Base-by-base conservation (phyloP, 2,888 invertebrate species). In the Zhuqinia jingwanae region DNA sequence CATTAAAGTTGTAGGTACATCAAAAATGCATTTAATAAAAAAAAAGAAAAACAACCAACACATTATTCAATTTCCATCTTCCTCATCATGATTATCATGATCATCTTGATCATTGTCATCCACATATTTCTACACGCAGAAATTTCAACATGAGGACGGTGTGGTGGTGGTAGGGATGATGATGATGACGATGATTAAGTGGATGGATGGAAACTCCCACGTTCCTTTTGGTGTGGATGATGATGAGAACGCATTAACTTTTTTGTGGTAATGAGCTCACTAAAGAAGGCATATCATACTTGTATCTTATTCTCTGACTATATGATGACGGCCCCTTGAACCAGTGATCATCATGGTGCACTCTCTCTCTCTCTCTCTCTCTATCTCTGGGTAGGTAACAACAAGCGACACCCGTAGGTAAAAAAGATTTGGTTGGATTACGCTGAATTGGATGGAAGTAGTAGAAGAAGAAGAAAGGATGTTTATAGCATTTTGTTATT, bases 141-240 rank as follows among this genome's bases (percentile, higher is more conserved):
- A 75, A 65, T n/a, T 22, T 30, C 20, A 68, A 36, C 36, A 36
- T 36, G 45, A 47, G 47, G 22, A 70, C 6, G 17, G 42, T 15
- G 22, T 25, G 68, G 45, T 25, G 45, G 22, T 73, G 45, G 17
- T 17, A 20, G 20, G 5, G 25, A 25, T 58, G 25, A 20, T 22
- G 58, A 42, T 60, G n/a, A 58, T 53, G 53, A 68, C n/a, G 70
- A 70, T 65, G 68, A 86, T 83, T 77, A 81, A 76, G 56, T 76
- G 56, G 70, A 75, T 83, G 76, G 80, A 86, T 76, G 80, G 80
- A 75, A 86, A 80, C 86, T 86, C 86, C 86, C 80, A 86, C 86
- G 86, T 85, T 80, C 85, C 53, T 22, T 82, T 75, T 75, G 75
- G 77, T 76, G 84, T 68, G 58, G 73, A 76, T 68, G 75, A 76